Conservation (phyloP, 2,113 vertebrate genomes). For the Erinaceus europaeus region DNA sequence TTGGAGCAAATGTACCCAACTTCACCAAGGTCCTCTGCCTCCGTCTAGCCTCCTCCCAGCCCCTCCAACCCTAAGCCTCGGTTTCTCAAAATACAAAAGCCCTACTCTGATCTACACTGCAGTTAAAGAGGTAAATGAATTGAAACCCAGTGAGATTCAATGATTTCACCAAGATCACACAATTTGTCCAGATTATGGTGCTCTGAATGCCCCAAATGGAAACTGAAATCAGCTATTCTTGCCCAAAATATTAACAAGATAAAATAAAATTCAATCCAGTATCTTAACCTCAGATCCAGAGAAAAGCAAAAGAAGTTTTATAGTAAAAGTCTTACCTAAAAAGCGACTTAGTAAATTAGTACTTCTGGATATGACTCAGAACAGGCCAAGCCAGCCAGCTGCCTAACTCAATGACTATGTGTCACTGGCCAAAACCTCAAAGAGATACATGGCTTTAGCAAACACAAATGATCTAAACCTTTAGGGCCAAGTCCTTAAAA, state of each 20-base stretch:
- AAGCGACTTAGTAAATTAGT: conserved; percentile 3
- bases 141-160: conserved; percentile 62
- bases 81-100: conserved; percentile 40
- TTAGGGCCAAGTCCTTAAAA: conserved; percentile 28
- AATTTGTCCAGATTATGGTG: conserved; percentile 38
- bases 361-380: conserved; percentile 39
- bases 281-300: conserved; percentile 35
- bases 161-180: conserved; percentile 63
- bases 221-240: conserved; percentile 48
- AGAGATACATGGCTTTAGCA: conserved; percentile 21
- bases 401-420: conserved; percentile 30
- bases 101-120: conserved; percentile 14
- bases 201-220: conserved; percentile 46
- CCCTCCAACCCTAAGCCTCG: not conserved
- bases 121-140: conserved; percentile 49
- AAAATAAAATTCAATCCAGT: conserved; percentile 24
- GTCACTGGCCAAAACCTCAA: conserved; percentile 25
- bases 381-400: conserved; percentile 30
- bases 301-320: conserved; percentile 40
- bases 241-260: conserved; percentile 34
- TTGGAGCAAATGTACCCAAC: not conserved
- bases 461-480: conserved; percentile 13
- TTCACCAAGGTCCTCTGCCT: not conserved
- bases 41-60: not conserved
- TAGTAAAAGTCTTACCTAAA: conserved; percentile 31